Percentiles rank a stretch among this genome's conserved stretches.
Evolutionary conservation across 2,113 vertebrate species (phyloP).

Genomic region (Neotragus moschatus): DNA sequence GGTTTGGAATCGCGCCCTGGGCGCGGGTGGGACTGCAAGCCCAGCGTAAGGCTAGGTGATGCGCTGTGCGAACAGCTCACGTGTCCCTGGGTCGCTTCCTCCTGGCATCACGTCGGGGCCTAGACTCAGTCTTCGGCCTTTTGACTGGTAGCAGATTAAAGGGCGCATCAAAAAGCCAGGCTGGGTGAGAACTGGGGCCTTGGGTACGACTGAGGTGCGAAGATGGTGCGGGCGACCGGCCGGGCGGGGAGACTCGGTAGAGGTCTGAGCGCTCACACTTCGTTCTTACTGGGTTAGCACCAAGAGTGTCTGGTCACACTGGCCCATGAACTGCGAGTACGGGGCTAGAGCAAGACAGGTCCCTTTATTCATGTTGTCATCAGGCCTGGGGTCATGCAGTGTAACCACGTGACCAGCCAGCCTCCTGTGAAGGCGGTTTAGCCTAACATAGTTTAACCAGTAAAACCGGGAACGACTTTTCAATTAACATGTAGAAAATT

Average conservation of each 20-base stretch:
- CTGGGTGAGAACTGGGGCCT: background rate
- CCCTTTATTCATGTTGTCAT: background rate
- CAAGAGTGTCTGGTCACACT: background rate
- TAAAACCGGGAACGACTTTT: background rate
- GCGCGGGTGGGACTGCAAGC: background rate
- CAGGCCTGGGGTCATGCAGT: background rate
- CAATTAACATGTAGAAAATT: fast-evolving
- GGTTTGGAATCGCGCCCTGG: fast-evolving
- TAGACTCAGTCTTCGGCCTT: background rate
- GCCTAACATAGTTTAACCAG: background rate
- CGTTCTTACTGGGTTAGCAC: background rate
- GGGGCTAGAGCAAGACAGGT: background rate
- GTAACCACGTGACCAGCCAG: background rate
- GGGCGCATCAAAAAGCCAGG: background rate
- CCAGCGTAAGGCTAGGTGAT: fast-evolving
- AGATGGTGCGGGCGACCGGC: fast-evolving
- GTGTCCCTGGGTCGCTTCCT: background rate
- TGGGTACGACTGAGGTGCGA: no score
- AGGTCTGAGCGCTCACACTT: fast-evolving
- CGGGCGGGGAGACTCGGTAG: background rate
- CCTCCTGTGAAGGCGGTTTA: background rate
- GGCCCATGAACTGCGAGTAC: background rate
- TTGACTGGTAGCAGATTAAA: background rate
- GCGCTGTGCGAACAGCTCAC: background rate
- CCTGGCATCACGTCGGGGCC: fast-evolving